Conservation (phyloP, 2,113 vertebrate species). For the Eira barbara region DNA sequence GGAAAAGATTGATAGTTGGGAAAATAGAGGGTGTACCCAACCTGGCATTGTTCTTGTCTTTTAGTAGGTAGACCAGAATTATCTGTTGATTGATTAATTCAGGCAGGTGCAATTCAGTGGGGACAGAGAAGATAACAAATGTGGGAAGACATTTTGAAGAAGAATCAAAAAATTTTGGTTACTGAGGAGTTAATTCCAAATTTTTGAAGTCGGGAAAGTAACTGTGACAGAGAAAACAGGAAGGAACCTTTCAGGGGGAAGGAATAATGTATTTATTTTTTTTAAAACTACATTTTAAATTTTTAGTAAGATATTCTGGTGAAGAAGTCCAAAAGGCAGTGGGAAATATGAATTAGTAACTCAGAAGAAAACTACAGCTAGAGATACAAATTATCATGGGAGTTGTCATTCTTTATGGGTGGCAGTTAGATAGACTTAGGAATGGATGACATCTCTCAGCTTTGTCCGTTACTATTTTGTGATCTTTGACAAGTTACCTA, state of each 20-base stretch:
- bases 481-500: not conserved
- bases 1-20: not conserved
- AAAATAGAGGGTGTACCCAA: not conserved
- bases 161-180: not conserved
- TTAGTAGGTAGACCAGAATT: not conserved
- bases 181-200: not conserved
- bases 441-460: not conserved
- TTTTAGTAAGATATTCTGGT: not conserved
- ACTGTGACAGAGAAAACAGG: not conserved
- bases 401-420: not conserved
- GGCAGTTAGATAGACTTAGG: not conserved
- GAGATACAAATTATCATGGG: not conserved
- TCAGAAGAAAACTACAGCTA: not conserved
- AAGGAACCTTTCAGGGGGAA: not conserved
- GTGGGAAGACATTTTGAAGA: not conserved
- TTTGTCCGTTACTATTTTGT: not conserved
- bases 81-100: not conserved
- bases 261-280: not conserved
- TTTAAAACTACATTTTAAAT: not conserved
- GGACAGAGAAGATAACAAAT: not conserved
- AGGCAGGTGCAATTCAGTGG: not conserved
- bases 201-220: constrained; percentile 11
- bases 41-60: not conserved
- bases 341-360: not conserved
- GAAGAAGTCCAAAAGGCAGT: not conserved